These are phyloP conservation scores for Mimachlamys varia DNA, from an alignment of 2,888 invertebrate species.

Conservation along the genomic window DNA sequence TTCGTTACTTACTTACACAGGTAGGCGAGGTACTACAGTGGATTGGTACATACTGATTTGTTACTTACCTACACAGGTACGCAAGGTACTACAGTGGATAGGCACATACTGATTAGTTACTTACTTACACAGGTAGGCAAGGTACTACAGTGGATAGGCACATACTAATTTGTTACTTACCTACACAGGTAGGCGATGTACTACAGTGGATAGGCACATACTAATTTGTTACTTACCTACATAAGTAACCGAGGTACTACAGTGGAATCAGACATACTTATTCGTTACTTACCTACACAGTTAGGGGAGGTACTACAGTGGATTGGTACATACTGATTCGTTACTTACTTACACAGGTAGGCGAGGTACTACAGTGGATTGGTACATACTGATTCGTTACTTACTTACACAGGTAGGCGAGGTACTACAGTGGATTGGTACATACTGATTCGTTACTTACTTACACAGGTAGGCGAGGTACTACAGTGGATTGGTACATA, in stretches of 20 bases:
- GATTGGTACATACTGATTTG: slow-evolving; percentile 87
- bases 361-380: slow-evolving; percentile 86
- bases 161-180: too few relatives aligned
- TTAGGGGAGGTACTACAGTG: too few relatives aligned
- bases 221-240: too few relatives aligned
- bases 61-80: too few relatives aligned
- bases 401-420: slow-evolving; percentile 85
- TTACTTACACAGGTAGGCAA: slow-evolving; percentile 85
- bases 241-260: slow-evolving; percentile 86
- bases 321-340: too few relatives aligned
- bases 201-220: slow-evolving; percentile 86
- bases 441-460: too few relatives aligned
- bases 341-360: too few relatives aligned
- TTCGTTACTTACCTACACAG: too few relatives aligned
- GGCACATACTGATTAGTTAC: slow-evolving; percentile 88
- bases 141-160: slow-evolving; percentile 86
- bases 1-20: too few relatives aligned
- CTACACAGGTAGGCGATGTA: slow-evolving; percentile 86
- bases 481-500: too few relatives aligned
- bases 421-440: slow-evolving; percentile 86
- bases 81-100: slow-evolving; percentile 86
- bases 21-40: slow-evolving; percentile 85
- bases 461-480: too few relatives aligned
- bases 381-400: slow-evolving; percentile 88
- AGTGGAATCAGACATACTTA: slow-evolving; percentile 87